A percentile compares a stretch with the other conserved stretches of the same genome.
Evolutionary conservation across 1,140 invertebrate species (phyloP).

Genomic region (Ips typographus): DNA sequence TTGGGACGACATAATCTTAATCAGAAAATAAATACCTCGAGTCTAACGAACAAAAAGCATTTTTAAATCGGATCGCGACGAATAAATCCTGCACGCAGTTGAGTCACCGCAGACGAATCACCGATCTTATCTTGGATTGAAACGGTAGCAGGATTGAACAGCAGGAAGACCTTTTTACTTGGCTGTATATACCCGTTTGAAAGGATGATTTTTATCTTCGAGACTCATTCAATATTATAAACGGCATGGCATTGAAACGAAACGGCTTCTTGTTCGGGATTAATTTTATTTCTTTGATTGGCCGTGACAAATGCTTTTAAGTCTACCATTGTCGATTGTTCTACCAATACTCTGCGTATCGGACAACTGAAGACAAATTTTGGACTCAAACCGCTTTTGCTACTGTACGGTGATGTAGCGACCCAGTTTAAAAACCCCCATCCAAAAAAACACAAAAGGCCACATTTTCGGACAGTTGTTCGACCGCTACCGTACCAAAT

Average conservation of each 20-base stretch:
- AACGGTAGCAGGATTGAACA: constrained; percentile 36
- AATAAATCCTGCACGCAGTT: constrained; percentile 29
- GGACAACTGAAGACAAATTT: neutral
- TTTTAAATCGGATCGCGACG: constrained; percentile 19
- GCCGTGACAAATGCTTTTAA: constrained; percentile 23
- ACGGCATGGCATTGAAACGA: constrained; percentile 28
- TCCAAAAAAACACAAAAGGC: constrained; percentile 11
- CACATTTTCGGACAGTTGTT: constrained; percentile 25
- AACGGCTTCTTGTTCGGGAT: constrained; percentile 28
- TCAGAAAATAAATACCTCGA: constrained; percentile 15
- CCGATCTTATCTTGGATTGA: constrained; percentile 34
- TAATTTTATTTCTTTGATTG: constrained; percentile 30
- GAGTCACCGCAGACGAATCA: constrained; percentile 26
- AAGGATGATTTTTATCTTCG: constrained; percentile 35
- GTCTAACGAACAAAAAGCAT: constrained; percentile 17
- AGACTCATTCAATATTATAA: constrained; percentile 35
- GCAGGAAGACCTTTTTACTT: constrained; percentile 36
- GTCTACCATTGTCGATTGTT: constrained; percentile 9
- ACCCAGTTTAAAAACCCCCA: constrained; percentile 10
- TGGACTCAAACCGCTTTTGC: neutral
- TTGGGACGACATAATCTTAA: constrained; percentile 8
- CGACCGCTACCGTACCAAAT: constrained; percentile 19
- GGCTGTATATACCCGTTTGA: constrained; percentile 25
- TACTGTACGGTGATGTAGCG: neutral
- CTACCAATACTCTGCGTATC: neutral